These are phyloP conservation scores for Enteromius paludinosus DNA, from an alignment of 2,797 vertebrate species.

Conservation along the genomic window DNA sequence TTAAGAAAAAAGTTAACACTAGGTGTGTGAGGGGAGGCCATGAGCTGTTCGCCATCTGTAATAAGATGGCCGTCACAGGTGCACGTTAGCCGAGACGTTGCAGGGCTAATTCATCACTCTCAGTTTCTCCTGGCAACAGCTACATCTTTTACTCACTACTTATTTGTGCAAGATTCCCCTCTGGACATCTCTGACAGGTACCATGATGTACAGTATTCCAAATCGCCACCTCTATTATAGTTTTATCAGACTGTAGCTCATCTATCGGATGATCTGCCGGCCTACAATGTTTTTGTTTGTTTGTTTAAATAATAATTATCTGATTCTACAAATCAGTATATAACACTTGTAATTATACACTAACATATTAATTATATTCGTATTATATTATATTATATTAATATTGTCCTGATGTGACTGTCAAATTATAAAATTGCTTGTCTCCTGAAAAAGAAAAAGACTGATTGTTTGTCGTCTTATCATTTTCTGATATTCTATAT, in stretches of 20 bases:
- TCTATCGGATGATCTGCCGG: background rate
- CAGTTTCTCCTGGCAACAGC: slow-evolving; percentile 62
- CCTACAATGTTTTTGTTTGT: slow-evolving; percentile 8
- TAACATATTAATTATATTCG: background rate
- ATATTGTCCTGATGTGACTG: background rate
- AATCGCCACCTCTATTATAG: slow-evolving; percentile 10
- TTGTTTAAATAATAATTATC: background rate
- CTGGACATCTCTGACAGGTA: slow-evolving; percentile 57
- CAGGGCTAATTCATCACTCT: slow-evolving; percentile 67
- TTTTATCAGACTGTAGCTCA: slow-evolving; percentile 41
- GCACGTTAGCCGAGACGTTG: slow-evolving; percentile 64
- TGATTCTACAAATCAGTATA: background rate
- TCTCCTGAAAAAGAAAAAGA: background rate
- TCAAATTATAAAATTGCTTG: background rate
- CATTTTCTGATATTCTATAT: background rate
- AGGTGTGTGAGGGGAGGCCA: slow-evolving; percentile 43
- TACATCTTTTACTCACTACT: slow-evolving; percentile 58
- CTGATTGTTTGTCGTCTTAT: background rate
- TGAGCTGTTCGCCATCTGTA: slow-evolving; percentile 54
- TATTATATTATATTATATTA: no score
- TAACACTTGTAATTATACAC: background rate
- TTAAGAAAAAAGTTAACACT: slow-evolving; percentile 29
- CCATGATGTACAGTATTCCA: slow-evolving; percentile 29
- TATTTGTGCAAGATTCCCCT: slow-evolving; percentile 61
- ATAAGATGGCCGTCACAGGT: slow-evolving; percentile 71